A percentile compares a stretch with the other conserved stretches of the same genome.
Conservation (phyloP, 2,888 invertebrate genomes). For the Chrysolina haemoptera region DNA sequence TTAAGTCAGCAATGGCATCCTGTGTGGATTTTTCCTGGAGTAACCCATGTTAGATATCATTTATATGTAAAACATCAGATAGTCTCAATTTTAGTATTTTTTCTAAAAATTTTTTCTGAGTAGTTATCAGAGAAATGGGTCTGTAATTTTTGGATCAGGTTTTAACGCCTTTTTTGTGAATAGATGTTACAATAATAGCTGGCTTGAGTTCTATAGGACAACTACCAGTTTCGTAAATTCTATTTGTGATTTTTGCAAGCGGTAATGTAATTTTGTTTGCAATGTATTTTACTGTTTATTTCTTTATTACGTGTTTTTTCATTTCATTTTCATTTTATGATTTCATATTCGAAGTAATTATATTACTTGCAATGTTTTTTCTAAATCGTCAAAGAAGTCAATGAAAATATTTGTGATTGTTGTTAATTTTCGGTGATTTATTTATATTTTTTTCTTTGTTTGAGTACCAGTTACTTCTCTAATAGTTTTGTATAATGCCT, state of each 20-base stretch:
- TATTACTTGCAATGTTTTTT: background rate
- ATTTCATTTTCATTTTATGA: background rate
- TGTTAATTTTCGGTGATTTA: background rate
- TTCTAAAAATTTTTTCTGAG: background rate
- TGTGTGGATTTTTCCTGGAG: background rate
- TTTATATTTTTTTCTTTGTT: background rate
- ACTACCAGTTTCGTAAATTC: background rate
- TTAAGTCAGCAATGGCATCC: background rate
- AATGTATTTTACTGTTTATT: background rate
- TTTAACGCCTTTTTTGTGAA: background rate
- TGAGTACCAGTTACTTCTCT: background rate
- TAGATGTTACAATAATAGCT: background rate
- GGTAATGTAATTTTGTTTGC: background rate
- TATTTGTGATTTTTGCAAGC: background rate
- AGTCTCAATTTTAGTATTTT: background rate
- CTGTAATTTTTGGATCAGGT: background rate
- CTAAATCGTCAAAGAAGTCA: background rate
- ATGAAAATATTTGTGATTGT: background rate
- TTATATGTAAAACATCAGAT: background rate
- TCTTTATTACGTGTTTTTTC: background rate
- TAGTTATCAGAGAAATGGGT: background rate
- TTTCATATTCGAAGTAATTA: background rate
- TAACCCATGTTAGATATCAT: background rate
- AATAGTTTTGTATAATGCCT: background rate
- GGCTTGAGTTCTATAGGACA: background rate